These are phyloP conservation scores for Rhynchomys soricoides DNA, from an alignment of 2,113 vertebrate genomes.

Conservation along the genomic window DNA sequence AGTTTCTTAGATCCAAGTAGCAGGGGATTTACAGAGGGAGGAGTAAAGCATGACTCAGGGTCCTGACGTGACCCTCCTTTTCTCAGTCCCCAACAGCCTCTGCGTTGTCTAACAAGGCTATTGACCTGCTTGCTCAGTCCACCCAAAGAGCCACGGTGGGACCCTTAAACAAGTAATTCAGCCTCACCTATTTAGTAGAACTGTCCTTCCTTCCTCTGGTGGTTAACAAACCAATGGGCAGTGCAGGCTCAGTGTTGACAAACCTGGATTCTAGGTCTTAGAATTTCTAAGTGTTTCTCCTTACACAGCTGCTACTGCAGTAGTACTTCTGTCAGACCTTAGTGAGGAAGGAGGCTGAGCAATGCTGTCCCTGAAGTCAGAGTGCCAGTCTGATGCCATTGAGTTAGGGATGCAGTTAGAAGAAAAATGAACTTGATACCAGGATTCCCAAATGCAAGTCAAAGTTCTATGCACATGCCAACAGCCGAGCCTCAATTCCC, in stretches of 20 bases:
- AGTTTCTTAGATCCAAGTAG: constrained; percentile 26
- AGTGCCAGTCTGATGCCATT: neutral
- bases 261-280: neutral
- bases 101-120: neutral
- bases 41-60: neutral
- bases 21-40: neutral
- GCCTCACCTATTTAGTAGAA: neutral
- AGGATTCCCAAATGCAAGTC: neutral
- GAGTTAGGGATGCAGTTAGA: neutral
- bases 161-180: neutral
- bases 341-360: neutral
- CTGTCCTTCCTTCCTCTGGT: neutral
- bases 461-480: neutral
- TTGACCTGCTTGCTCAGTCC: neutral
- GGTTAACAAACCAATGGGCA: neutral
- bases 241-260: neutral
- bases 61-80: neutral
- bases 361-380: neutral
- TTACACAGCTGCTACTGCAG: neutral
- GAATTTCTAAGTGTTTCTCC: neutral
- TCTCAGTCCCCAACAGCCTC: neutral
- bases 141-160: neutral
- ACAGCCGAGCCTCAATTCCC: neutral
- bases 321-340: neutral
- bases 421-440: neutral